Evolutionary conservation across 2,113 vertebrate genomes (phyloP), one percentile per base, ranked within the genome.

Genomic region (Rafetus swinhoei): DNA sequence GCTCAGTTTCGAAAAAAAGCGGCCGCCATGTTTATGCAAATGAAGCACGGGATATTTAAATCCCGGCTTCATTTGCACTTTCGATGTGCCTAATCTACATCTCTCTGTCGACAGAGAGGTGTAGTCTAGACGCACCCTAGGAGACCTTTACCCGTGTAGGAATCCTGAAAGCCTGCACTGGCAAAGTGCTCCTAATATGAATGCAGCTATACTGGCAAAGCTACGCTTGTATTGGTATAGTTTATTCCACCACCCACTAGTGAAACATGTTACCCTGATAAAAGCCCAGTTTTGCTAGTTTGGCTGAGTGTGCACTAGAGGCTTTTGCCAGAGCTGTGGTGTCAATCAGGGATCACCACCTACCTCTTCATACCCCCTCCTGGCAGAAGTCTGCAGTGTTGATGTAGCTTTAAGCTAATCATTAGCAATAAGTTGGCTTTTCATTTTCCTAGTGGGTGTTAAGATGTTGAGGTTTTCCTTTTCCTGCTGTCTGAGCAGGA

Each of bases 371-470:
- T 5, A 4, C 18, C 32, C n/a, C 65, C 9, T 16, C 35, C 32
- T 35, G 16, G 18, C n/a, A 11, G 65, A 72, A 72, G 65, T 72
- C 65, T 35, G 65, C 32, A 72, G 18, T 72, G 65, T 72, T 10
- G 18, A 35, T 35, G 16, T 21, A 72, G 65, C n/a, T 72, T 72
- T 72, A 35, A 72, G 65, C 4, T 72, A 18, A 19, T 72, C 25
- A 74, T 69, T 0, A 4, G 56, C 76, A 79, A 54, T 32, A 0
- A 0, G 7, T 45, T 84, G 60, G 24, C 6, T 52, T 15, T 82
- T 0, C 1, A 69, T 83, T 83, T 35, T 72, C 18, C 65, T 21
- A 9, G 8, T 72, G n/a, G 35, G 13, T 50, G 45, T 0, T 59
- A 11, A 45, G 57, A 85, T 15, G 27, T 53, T 72, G 35, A 5